phyloP scores from a whole-genome alignment of 2,888 invertebrate genomes.

The Cantharis lateralis region DNA sequence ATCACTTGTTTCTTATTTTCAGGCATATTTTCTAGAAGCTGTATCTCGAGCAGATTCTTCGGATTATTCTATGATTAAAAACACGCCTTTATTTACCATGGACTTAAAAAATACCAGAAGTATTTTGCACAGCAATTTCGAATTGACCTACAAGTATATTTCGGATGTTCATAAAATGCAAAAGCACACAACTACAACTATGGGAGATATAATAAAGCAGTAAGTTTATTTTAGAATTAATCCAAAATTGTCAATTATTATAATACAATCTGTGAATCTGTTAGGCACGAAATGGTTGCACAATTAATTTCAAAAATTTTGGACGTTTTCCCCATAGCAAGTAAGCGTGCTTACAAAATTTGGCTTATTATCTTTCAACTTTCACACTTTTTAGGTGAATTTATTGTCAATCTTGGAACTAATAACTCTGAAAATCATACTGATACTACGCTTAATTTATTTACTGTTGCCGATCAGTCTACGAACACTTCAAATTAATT shows the following conservation, averaged over 20 bases:
- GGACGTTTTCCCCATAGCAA: neutral
- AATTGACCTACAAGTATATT: neutral
- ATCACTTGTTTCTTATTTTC: neutral
- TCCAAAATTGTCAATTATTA: neutral
- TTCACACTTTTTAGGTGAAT: neutral
- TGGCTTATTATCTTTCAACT: neutral
- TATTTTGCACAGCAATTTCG: neutral
- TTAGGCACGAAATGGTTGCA: neutral
- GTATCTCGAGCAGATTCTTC: neutral
- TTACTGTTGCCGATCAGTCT: neutral
- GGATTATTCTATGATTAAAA: neutral
- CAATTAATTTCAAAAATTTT: neutral
- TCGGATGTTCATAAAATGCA: neutral
- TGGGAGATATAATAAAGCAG: neutral
- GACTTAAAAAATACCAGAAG: neutral
- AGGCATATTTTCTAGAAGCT: neutral
- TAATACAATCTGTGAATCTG: neutral
- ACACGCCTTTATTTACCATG: neutral
- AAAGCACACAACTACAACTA: neutral
- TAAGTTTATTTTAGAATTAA: neutral
- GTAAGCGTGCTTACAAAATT: neutral
- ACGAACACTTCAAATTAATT: neutral
- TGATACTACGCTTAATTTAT: neutral
- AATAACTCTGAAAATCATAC: fast-evolving
- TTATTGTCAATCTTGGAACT: neutral